Conservation (phyloP, 2,113 vertebrate species). For the Gymnarchus niloticus region DNA sequence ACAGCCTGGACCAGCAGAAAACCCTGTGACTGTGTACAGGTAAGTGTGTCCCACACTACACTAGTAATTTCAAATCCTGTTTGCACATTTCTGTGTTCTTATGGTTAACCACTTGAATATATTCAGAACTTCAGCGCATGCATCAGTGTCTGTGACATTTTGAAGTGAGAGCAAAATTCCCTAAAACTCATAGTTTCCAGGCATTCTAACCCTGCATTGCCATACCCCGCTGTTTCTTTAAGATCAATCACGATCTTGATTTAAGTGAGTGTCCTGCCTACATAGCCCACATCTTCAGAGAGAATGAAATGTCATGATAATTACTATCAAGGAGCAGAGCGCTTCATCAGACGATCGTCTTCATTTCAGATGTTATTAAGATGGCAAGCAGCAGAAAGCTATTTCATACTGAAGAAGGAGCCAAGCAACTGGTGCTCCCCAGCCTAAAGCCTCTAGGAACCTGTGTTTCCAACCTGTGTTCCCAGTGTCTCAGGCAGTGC, state of each 20-base stretch:
- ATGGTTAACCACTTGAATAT: not conserved
- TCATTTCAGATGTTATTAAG: too few relatives aligned
- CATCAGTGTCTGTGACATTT: not conserved
- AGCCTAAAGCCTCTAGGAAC: not conserved
- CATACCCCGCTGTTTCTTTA: not conserved
- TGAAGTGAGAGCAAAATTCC: slow-evolving; percentile 6
- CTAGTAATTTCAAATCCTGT: not conserved
- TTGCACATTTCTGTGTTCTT: not conserved
- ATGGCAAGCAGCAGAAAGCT: not conserved
- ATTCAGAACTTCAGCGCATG: not conserved
- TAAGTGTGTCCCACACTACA: not conserved
- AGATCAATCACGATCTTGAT: not conserved
- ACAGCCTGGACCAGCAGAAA: not conserved
- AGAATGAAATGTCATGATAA: not conserved
- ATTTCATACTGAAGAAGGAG: not conserved
- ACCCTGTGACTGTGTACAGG: not conserved
- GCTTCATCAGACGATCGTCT: not conserved
- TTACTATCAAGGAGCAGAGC: not conserved
- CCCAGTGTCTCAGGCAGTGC: not conserved
- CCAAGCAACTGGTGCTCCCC: not conserved
- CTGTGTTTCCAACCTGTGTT: too few relatives aligned
- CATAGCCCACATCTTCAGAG: not conserved
- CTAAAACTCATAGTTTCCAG: not conserved
- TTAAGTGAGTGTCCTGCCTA: not conserved
- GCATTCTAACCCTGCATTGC: not conserved